A percentile compares a stretch with the other conserved stretches of the same genome.
phyloP scores from a whole-genome alignment of 2,797 vertebrate species.

The Gallinago nigripennis region DNA sequence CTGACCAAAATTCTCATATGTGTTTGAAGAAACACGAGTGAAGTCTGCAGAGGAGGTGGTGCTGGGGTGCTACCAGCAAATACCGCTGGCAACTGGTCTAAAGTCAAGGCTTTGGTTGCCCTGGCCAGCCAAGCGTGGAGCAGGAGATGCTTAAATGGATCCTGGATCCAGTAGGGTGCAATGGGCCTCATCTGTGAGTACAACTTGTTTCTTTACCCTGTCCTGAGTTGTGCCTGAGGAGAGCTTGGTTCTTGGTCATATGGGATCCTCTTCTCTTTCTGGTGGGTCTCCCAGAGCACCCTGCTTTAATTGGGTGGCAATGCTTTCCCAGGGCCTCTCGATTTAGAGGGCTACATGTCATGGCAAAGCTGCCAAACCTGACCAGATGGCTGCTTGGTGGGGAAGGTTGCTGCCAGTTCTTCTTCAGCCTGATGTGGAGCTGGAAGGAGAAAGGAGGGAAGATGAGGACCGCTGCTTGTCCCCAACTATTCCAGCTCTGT shows the following conservation, averaged over 20 bases:
- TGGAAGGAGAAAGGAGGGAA: background rate
- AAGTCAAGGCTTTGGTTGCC: background rate
- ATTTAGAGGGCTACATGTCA: background rate
- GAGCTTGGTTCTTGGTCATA: background rate
- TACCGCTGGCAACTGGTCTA: background rate
- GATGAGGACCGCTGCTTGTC: background rate
- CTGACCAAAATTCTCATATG: background rate
- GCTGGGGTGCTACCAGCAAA: background rate
- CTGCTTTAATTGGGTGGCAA: background rate
- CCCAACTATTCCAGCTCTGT: accelerated
- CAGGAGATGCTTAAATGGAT: background rate
- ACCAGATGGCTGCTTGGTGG: background rate
- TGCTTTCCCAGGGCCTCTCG: background rate
- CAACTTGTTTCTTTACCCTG: background rate
- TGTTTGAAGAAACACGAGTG: background rate
- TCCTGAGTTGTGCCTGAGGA: background rate
- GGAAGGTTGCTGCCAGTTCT: background rate
- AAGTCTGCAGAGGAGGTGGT: background rate
- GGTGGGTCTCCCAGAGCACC: background rate
- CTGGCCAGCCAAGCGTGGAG: background rate
- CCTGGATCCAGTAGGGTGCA: background rate
- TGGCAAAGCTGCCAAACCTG: background rate
- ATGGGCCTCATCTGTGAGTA: background rate
- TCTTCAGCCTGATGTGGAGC: background rate
- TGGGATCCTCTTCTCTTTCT: accelerated